Conservation (phyloP, 2,888 invertebrate species). For the Hirudinaria manillensis region DNA sequence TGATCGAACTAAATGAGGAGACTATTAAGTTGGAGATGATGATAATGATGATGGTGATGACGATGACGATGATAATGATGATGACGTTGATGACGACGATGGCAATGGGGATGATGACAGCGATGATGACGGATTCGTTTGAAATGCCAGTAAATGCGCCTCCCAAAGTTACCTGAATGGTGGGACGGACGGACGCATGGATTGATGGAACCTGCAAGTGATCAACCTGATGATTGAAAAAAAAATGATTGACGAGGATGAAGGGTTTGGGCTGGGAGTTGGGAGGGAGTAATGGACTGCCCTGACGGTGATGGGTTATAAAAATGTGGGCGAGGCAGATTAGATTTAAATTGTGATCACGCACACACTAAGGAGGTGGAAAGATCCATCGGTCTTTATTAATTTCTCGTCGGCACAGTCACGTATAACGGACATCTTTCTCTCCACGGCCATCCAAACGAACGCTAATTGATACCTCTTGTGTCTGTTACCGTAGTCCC, state of each 20-base stretch:
- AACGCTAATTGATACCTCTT: not conserved
- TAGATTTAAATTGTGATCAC: constrained; percentile 14
- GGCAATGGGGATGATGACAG: not conserved
- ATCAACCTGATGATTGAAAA: not conserved
- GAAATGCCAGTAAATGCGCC: too few relatives aligned
- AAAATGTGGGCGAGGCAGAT: constrained; percentile 1
- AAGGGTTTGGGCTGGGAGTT: not conserved
- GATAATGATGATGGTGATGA: too few relatives aligned
- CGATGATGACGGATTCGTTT: constrained; percentile 4
- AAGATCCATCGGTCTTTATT: constrained; percentile 2
- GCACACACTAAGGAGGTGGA: not conserved
- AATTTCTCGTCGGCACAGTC: constrained; percentile 13
- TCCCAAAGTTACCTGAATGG: too few relatives aligned
- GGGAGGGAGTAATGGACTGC: not conserved
- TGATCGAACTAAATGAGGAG: too few relatives aligned
- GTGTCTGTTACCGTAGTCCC: not conserved
- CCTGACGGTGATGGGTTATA: not conserved
- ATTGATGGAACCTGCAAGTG: too few relatives aligned
- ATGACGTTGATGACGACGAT: too few relatives aligned
- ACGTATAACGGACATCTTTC: constrained; percentile 6
- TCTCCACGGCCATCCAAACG: not conserved
- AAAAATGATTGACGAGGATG: not conserved
- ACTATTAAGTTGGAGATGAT: too few relatives aligned
- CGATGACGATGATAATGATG: not conserved
- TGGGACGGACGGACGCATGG: too few relatives aligned